Conservation (phyloP, 2,888 invertebrate genomes). For the Phyllotreta striolata region DNA sequence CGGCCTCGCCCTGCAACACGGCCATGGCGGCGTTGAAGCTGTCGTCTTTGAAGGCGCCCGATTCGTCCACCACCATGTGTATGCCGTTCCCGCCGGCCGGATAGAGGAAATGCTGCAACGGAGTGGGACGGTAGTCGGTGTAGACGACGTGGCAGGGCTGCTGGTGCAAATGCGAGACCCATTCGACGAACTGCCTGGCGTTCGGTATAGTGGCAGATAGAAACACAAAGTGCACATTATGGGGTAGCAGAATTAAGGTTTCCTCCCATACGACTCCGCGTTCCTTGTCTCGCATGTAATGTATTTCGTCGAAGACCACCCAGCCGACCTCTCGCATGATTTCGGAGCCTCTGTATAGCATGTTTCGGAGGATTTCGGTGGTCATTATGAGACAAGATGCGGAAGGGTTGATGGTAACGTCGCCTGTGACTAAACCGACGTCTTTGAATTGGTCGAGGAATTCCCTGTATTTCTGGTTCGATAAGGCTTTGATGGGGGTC, state of each 20-base stretch:
- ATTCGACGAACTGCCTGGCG: conserved; percentile 94
- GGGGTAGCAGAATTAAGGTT: conserved; percentile 94
- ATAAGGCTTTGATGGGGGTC: conserved; percentile 98
- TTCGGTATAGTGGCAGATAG: conserved; percentile 99
- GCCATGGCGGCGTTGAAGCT: conserved; percentile 98
- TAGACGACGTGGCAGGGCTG: conserved; percentile 99
- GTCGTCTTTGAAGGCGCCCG: conserved; percentile 95
- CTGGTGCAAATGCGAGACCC: conserved; percentile 93
- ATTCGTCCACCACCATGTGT: conserved; percentile 94
- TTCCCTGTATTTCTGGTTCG: conserved; percentile 99
- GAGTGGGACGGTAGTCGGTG: conserved; percentile 97
- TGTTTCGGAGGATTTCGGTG: conserved; percentile 99
- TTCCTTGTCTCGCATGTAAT: conserved; percentile 99
- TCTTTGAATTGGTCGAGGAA: conserved; percentile 97
- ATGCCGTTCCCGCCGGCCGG: conserved; percentile 96
- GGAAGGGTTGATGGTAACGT: conserved; percentile 98
- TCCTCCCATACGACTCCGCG: conserved; percentile 99
- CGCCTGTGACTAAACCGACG: conserved; percentile 98
- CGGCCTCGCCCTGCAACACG: conserved; percentile 85
- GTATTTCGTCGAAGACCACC: conserved; percentile 99
- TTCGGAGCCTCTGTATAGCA: conserved; percentile 98
- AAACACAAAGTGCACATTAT: conserved; percentile 98
- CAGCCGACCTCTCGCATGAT: conserved; percentile 99
- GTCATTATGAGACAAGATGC: conserved; percentile 99
- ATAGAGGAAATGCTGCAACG: conserved; percentile 97